Evolutionary conservation across 2,113 vertebrate genomes (phyloP).

Genomic region (Thamnaconus septentrionalis): DNA sequence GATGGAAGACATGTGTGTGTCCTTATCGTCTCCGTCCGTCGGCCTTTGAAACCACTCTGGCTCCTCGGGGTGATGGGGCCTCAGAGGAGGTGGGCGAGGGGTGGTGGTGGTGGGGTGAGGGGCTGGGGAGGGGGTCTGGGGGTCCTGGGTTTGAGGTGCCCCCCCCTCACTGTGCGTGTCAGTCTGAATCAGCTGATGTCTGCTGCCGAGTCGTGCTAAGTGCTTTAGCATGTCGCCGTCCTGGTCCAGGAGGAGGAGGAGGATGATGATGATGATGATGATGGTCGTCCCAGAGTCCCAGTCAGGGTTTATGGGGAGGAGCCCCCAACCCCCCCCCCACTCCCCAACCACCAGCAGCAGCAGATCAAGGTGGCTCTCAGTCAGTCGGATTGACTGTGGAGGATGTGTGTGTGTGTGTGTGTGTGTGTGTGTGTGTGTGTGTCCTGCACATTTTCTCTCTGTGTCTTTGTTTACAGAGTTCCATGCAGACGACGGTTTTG

Average conservation of each 20-base stretch:
- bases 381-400: too few relatives aligned
- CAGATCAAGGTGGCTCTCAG: too few relatives aligned
- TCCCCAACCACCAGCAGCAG: too few relatives aligned
- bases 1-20: slow-evolving; percentile 76
- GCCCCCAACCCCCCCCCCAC: too few relatives aligned
- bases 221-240: slow-evolving; percentile 55
- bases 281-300: slow-evolving; percentile 42
- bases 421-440: too few relatives aligned
- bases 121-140: too few relatives aligned
- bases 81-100: slow-evolving; percentile 44
- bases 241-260: slow-evolving; percentile 13
- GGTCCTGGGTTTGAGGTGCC: too few relatives aligned
- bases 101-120: too few relatives aligned
- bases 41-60: slow-evolving; percentile 69
- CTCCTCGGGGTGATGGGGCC: slow-evolving; percentile 70
- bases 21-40: slow-evolving; percentile 75
- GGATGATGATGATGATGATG: slow-evolving; percentile 16
- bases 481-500: too few relatives aligned
- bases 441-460: too few relatives aligned
- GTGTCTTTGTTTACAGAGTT: too few relatives aligned
- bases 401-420: too few relatives aligned
- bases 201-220: slow-evolving; percentile 57
- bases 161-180: slow-evolving; percentile 43
- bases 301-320: slow-evolving; percentile 26
- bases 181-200: slow-evolving; percentile 63